Percentiles rank a stretch among this genome's conserved stretches.
phyloP scores from a whole-genome alignment of 2,113 vertebrate species.

The Sorex araneus region DNA sequence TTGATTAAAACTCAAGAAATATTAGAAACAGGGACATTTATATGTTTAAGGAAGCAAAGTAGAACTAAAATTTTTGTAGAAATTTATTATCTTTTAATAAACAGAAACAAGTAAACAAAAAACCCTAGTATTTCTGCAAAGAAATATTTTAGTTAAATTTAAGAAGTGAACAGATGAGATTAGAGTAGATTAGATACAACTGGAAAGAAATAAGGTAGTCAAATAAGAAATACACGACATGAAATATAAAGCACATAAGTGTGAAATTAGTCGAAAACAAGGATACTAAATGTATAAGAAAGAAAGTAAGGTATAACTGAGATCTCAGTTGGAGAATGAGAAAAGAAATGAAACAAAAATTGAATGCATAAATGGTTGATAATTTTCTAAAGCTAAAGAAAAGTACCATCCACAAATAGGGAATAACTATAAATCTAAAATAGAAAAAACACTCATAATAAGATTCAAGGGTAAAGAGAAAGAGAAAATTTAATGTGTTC shows the following conservation, averaged over 20 bases:
- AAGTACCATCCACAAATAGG: not conserved
- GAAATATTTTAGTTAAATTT: not conserved
- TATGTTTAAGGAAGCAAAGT: not conserved
- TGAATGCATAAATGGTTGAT: not conserved
- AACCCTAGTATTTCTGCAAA: not conserved
- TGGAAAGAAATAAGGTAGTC: not conserved
- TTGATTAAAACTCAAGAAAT: not conserved
- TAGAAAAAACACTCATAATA: not conserved
- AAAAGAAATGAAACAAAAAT: not conserved
- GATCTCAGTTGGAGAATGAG: not conserved
- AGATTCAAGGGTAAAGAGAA: not conserved
- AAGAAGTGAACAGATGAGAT: not conserved
- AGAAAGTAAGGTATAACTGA: not conserved
- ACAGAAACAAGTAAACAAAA: not conserved
- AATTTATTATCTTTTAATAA: not conserved
- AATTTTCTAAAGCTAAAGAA: conserved; percentile 3
- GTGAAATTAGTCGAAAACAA: not conserved
- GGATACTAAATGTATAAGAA: not conserved
- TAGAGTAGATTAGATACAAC: not conserved
- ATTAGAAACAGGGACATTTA: not conserved
- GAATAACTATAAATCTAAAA: not conserved
- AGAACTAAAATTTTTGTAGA: not conserved
- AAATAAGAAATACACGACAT: not conserved
- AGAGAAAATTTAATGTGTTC: not conserved
- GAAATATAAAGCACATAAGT: not conserved